These are phyloP conservation scores for Gonioctena quinquepunctata DNA, from an alignment of 1,140 invertebrate species.

Conservation along the genomic window DNA sequence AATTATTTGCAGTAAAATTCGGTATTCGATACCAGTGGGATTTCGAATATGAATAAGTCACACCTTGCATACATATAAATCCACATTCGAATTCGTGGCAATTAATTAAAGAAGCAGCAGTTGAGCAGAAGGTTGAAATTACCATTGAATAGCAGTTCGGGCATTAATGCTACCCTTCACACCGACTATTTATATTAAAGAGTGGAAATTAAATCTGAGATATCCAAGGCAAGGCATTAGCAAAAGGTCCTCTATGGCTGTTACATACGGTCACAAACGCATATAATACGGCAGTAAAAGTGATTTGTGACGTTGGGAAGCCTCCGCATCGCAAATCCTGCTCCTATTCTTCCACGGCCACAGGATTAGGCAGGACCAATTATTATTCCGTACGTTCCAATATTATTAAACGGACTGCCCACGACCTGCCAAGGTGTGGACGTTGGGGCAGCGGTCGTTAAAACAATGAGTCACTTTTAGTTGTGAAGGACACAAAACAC, in stretches of 20 bases:
- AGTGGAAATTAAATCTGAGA: constrained; percentile 51
- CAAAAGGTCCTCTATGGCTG: constrained; percentile 36
- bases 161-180: constrained; percentile 29
- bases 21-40: not conserved
- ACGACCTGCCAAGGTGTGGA: not conserved
- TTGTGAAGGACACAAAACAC: too few relatives aligned
- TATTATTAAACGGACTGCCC: constrained; percentile 22
- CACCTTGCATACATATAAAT: not conserved
- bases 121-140: constrained; percentile 24
- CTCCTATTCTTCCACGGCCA: constrained; percentile 41
- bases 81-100: constrained; percentile 3
- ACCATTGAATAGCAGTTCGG: constrained; percentile 23
- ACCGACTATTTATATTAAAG: constrained; percentile 45
- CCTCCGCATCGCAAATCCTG: constrained; percentile 51
- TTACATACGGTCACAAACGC: constrained; percentile 21
- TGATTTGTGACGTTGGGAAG: constrained; percentile 52
- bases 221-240: constrained; percentile 49
- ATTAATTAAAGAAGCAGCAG: constrained; percentile 34
- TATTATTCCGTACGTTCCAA: constrained; percentile 42
- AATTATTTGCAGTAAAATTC: too few relatives aligned
- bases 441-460: not conserved
- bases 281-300: constrained; percentile 48
- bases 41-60: not conserved
- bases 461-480: too few relatives aligned
- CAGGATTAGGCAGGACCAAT: constrained; percentile 38